Base-by-base conservation (phyloP, 2,113 vertebrate species). In the Capreolus pygargus region DNA sequence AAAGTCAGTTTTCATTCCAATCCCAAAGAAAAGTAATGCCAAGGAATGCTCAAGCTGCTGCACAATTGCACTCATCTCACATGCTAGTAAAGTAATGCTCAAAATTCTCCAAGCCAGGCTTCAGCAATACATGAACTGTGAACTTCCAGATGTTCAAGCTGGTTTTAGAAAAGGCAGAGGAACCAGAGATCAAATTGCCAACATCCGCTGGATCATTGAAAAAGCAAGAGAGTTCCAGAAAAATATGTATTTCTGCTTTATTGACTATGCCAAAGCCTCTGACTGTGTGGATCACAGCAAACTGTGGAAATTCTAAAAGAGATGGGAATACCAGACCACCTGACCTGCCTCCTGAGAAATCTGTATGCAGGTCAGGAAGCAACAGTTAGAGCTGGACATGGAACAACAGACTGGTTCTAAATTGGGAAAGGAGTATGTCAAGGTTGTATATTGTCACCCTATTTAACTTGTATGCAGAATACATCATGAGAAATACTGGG, bases 121-220 rank as follows among this genome's bases (percentile, higher is more conserved):
- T 64, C 30, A 0, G 6, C 60, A 64, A 64, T 64, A 33, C 6
- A 0, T 64, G 30, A 33, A 64, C 30, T 1, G 0, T 64, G 60
- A 64, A 16, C 30, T 33, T 33, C 14, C 60, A 16, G 60, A 64
- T 64, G 30, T 64, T 64, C 30, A 33, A 33, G 6, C 30, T 33
- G 28, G 14, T 3, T 64, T 64, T 64, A 64, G 60, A 33, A 64
- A 64, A 64, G 30, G 60, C 30, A 64, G 30, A 33, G 60, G 60
- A 64, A 33, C 14, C 60, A 16, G 60, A 64, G 30, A 64, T 64
- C 60, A 64, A 64, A 33, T 64, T 33, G 60, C 60, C 60, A 33
- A 64, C 60, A 64, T 64, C 30, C 0, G 0, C 30, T 1, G 15
- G 60, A 16, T 33, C 30, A 33, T 64, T 0, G 7, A 64, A 64